Evolutionary conservation across 2,888 invertebrate genomes (phyloP).

Genomic region (Cremastinae sp.): DNA sequence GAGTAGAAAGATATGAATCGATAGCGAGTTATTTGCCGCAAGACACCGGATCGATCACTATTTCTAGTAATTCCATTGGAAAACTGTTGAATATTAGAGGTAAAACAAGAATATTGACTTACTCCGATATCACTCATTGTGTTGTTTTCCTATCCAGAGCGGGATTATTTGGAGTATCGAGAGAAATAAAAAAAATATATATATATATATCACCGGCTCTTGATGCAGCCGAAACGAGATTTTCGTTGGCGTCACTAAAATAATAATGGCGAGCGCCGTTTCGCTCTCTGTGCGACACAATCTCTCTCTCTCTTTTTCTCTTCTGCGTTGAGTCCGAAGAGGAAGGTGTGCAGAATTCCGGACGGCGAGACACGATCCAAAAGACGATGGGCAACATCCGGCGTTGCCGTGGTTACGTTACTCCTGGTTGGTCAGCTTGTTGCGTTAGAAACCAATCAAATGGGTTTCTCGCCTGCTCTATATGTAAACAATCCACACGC

Average conservation of each 20-base stretch:
- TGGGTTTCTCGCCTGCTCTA: neutral
- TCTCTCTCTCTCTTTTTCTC: conserved; percentile 23
- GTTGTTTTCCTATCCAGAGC: conserved; percentile 35
- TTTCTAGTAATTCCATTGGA: conserved; percentile 11
- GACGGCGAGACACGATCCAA: conserved; percentile 38
- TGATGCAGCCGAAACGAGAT: conserved; percentile 27
- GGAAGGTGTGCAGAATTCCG: conserved; percentile 58
- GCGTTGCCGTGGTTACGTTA: conserved; percentile 70
- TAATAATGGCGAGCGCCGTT: conserved; percentile 70
- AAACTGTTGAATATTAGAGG: conserved; percentile 5
- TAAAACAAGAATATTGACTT: conserved; percentile 45
- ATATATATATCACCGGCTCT: conserved; percentile 40
- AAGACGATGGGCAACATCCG: conserved; percentile 68
- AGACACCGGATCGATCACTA: conserved; percentile 62
- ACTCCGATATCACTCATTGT: conserved; percentile 76
- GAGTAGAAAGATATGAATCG: conserved; percentile 60
- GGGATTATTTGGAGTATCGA: conserved; percentile 32
- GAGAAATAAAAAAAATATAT: conserved; percentile 42
- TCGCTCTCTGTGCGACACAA: neutral
- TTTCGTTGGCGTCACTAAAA: conserved; percentile 67
- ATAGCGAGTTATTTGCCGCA: conserved; percentile 66
- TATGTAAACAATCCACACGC: neutral
- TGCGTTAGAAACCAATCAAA: conserved; percentile 31
- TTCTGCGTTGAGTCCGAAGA: conserved; percentile 48
- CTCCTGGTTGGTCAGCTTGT: conserved; percentile 36